A percentile compares a stretch with the other conserved stretches of the same genome.
phyloP scores from a whole-genome alignment of 2,113 vertebrate species.

The Alethe diademata region DNA sequence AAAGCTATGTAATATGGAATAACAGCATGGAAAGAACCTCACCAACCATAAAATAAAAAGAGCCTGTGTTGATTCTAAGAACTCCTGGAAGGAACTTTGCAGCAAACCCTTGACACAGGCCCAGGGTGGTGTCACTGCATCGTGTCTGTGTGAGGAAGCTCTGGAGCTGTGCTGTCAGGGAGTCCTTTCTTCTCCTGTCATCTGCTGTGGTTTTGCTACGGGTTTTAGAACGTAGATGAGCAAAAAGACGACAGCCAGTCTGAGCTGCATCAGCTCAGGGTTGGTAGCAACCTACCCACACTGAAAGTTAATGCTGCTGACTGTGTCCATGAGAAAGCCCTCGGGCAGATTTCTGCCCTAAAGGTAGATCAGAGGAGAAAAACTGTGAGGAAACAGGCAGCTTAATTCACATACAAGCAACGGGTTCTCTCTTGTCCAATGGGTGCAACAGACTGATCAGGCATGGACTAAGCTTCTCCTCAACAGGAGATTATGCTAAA shows the following conservation, averaged over 20 bases:
- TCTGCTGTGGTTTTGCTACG: rapidly evolving
- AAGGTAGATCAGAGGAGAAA: not conserved
- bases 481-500: not conserved
- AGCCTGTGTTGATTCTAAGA: not conserved
- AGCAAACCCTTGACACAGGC: not conserved
- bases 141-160: not conserved
- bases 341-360: not conserved
- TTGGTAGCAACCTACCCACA: not conserved
- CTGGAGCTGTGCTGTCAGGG: not conserved
- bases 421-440: not conserved
- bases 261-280: not conserved
- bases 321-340: not conserved
- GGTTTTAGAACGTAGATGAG: not conserved
- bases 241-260: not conserved
- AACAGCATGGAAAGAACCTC: not conserved
- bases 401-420: not conserved
- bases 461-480: not conserved
- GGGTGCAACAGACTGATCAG: not conserved
- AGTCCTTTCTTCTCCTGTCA: not conserved
- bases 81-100: not conserved
- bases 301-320: not conserved
- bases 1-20: not conserved
- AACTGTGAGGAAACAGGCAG: not conserved
- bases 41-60: not conserved
- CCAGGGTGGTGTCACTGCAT: not conserved